Conservation (phyloP, 2,888 invertebrate genomes). For the Megaustenia siamemsis region DNA sequence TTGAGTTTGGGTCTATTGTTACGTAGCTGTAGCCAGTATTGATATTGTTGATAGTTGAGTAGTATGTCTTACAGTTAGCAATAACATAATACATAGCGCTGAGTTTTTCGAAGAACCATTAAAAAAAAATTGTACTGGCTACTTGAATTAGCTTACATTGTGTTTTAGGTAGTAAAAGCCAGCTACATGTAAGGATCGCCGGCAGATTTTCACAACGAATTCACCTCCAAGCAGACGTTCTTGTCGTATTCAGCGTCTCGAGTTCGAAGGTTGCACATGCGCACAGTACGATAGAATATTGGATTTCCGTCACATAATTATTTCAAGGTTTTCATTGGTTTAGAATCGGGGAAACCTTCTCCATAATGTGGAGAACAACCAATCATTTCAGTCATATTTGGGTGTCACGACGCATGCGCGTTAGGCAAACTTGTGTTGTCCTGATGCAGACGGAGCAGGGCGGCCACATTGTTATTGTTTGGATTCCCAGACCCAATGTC, state of each 20-base stretch:
- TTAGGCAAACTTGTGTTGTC: conserved; percentile 63
- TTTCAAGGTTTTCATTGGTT: conserved; percentile 39
- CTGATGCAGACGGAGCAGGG: conserved; percentile 52
- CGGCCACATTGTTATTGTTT: conserved; percentile 53
- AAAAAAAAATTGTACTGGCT: no score
- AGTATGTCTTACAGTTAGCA: no score
- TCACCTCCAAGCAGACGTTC: no score
- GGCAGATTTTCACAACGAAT: no score
- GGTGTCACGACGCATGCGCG: conserved; percentile 64
- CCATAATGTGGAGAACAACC: conserved; percentile 54
- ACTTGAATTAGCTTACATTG: no score
- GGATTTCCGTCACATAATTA: conserved; percentile 36
- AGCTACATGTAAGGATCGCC: no score
- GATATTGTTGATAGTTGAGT: no score
- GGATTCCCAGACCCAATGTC: background rate
- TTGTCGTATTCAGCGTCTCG: background rate
- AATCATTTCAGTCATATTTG: conserved; percentile 60
- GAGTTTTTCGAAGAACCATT: no score
- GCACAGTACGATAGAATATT: background rate
- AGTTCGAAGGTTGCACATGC: conserved; percentile 37
- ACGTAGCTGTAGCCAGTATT: no score
- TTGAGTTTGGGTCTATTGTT: no score
- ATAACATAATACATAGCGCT: no score
- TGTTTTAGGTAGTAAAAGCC: no score
- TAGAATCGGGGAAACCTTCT: conserved; percentile 43